Evolutionary conservation across 2,113 vertebrate genomes (phyloP).

Genomic region (Todiramphus chloris): DNA sequence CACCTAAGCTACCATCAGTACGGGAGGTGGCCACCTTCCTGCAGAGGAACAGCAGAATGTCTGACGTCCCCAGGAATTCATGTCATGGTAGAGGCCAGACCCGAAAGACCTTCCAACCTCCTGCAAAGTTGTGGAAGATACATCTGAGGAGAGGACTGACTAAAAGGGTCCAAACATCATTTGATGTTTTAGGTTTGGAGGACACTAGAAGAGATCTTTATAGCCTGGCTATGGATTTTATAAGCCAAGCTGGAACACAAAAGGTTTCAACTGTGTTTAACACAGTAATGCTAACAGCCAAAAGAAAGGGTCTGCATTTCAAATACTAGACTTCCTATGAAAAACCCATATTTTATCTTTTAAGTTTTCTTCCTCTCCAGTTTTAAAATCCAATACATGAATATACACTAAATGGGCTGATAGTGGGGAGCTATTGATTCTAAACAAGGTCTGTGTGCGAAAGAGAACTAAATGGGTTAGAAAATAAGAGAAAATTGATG

Average conservation of each 20-base stretch:
- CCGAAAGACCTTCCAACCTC: background rate
- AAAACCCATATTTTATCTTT: background rate
- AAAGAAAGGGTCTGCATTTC: background rate
- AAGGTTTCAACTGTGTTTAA: background rate
- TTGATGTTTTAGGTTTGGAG: background rate
- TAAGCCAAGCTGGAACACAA: background rate
- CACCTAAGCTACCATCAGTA: background rate
- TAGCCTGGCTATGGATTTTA: background rate
- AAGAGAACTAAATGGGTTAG: background rate
- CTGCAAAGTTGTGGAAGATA: background rate
- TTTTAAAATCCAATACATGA: constrained; percentile 43
- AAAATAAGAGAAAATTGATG: constrained; percentile 26
- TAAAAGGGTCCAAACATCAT: background rate
- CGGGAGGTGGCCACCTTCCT: background rate
- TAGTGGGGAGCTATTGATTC: constrained; percentile 31
- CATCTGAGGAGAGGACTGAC: background rate
- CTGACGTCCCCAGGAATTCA: background rate
- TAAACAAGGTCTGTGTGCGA: background rate
- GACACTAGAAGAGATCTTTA: background rate
- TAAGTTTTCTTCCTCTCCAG: background rate
- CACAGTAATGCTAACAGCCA: background rate
- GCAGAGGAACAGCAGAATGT: background rate
- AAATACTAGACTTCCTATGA: background rate
- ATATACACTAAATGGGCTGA: background rate
- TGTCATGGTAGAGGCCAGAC: background rate